Evolutionary conservation across 1,140 invertebrate genomes (phyloP), one percentile per base, ranked within the genome.

Genomic region (Lethocerus indicus): DNA sequence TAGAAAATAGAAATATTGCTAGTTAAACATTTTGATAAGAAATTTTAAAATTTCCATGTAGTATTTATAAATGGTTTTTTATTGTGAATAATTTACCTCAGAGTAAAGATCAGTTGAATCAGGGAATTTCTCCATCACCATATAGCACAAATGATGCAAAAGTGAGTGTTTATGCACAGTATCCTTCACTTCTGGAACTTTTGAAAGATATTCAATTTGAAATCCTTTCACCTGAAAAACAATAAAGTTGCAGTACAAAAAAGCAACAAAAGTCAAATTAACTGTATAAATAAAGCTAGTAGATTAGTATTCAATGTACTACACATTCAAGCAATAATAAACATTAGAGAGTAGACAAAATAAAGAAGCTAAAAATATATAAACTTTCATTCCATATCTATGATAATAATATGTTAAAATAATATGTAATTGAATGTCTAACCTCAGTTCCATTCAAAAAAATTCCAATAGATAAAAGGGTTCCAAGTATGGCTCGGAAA

Each of bases 151-250:
- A 70, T 99, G 95, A 67, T 98, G 90, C 32, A 98, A 73, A 48
- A 98, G 70, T 21, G 93, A 93, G 67, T 98, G 92, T 66, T 98
- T 98, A 65, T 98, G 90, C 24, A 97, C 89, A 0, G 94, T 97
- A 65, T 98, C 94, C 71, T 98, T 98, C 1, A 99, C 93, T 75
- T 98, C 96, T 57, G 94, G 91, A 56, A 97, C 89, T 75, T 97
- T 97, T 39, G 89, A 75, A 56, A 99, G 70, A 67, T 98, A 99
- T 59, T 98, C 95, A 56, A 99, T 78, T 65, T 95, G 89, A 68
- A 99, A 99, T 24, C 93, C 96, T 72, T 93, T 93, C 13, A 88
- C 85, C 74, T 80, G 58, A 53, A 63, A 58, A 55, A 42, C 20
- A 44, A 44, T 14, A 21, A 16, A 16, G 20, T 16, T 3, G 2